Evolutionary conservation across 2,797 vertebrate species (phyloP).

Genomic region (Pseudochaenichthys georgianus): DNA sequence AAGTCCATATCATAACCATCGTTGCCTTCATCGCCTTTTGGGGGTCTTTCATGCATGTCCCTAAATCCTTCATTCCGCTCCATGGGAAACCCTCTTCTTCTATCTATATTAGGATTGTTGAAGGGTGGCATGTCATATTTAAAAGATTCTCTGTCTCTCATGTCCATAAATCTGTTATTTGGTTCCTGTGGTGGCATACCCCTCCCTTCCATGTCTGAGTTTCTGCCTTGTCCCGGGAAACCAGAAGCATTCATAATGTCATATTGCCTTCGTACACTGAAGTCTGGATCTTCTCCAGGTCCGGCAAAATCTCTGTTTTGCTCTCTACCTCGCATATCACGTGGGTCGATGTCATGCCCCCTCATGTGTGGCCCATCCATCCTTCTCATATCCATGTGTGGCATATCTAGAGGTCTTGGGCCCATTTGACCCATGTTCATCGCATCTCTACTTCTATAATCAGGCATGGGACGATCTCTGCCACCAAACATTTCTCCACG

Average conservation of each 20-base stretch:
- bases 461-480: constrained; percentile 93
- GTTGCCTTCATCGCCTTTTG: constrained; percentile 65
- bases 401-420: constrained; percentile 88
- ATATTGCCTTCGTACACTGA: constrained; percentile 87
- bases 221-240: constrained; percentile 87
- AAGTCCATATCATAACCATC: constrained; percentile 80
- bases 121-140: constrained; percentile 85
- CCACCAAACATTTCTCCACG: constrained; percentile 95
- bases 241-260: constrained; percentile 85
- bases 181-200: constrained; percentile 87
- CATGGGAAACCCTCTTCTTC: constrained; percentile 81
- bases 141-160: constrained; percentile 87
- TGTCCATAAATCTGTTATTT: constrained; percentile 88
- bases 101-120: constrained; percentile 79
- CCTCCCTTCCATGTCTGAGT: constrained; percentile 88
- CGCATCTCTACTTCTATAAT: constrained; percentile 93
- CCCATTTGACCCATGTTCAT: constrained; percentile 88
- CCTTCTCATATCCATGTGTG: constrained; percentile 90
- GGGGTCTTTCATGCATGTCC: constrained; percentile 88
- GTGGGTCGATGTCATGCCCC: constrained; percentile 88
- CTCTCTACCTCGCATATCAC: constrained; percentile 90
- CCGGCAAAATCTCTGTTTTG: constrained; percentile 84
- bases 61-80: constrained; percentile 82
- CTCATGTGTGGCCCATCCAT: constrained; percentile 91
- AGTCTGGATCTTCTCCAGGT: constrained; percentile 75